Conservation (phyloP, 1,140 invertebrate genomes). For the Drosophila nebulosa region DNA sequence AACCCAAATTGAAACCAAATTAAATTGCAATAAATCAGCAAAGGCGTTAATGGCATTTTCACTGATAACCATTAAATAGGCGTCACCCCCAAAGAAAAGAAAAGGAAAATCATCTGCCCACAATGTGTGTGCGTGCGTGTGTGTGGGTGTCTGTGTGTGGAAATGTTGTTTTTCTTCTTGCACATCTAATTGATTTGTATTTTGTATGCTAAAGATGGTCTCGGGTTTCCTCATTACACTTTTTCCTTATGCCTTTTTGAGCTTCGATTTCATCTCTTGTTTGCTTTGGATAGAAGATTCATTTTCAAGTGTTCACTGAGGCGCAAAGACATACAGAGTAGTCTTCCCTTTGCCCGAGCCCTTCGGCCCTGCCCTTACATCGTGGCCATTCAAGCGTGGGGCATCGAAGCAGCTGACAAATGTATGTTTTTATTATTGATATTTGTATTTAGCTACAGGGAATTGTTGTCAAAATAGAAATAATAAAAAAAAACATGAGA, state of each 20-base stretch:
- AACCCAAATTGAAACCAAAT: slow-evolving; percentile 72
- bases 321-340: slow-evolving; percentile 26
- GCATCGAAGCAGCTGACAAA: slow-evolving; percentile 49
- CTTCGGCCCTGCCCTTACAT: slow-evolving; percentile 32
- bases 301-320: slow-evolving; percentile 47
- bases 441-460: slow-evolving; percentile 41
- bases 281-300: slow-evolving; percentile 26
- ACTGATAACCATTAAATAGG: slow-evolving; percentile 75
- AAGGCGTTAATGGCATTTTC: slow-evolving; percentile 66
- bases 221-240: slow-evolving; percentile 19
- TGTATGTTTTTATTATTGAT: slow-evolving; percentile 56
- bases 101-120: background rate
- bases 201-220: slow-evolving; percentile 40
- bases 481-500: background rate
- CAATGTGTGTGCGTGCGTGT: slow-evolving; percentile 5
- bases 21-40: slow-evolving; percentile 75
- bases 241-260: background rate
- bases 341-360: background rate
- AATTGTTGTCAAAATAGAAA: slow-evolving; percentile 25
- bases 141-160: background rate
- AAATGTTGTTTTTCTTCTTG: slow-evolving; percentile 47
- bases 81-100: slow-evolving; percentile 61
- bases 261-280: slow-evolving; percentile 52
- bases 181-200: slow-evolving; percentile 74
- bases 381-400: slow-evolving; percentile 15